A percentile compares a stretch with the other conserved stretches of the same genome.
Evolutionary conservation across 2,113 vertebrate species (phyloP).

Genomic region (Mugil cephalus): DNA sequence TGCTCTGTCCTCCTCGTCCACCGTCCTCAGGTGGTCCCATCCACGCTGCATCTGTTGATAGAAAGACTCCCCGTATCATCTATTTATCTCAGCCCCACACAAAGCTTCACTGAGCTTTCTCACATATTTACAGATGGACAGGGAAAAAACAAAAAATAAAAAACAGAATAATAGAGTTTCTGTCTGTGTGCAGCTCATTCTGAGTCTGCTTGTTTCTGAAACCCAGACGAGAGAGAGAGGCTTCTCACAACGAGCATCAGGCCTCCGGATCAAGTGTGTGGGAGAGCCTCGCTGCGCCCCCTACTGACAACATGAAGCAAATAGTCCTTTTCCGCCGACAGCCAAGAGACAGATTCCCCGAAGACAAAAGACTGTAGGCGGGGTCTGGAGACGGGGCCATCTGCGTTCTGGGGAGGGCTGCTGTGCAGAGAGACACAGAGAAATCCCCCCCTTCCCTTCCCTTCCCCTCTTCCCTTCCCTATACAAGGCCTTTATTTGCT

Average conservation of each 20-base stretch:
- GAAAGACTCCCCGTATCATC: neutral
- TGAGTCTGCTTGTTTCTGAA: neutral
- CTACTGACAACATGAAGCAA: slow-evolving; percentile 62
- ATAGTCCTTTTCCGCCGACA: slow-evolving; percentile 60
- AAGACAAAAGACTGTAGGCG: slow-evolving; percentile 85
- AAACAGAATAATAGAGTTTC: neutral
- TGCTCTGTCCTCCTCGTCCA: slow-evolving; percentile 42
- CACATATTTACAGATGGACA: neutral
- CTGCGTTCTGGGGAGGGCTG: slow-evolving; percentile 68
- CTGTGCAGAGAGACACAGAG: slow-evolving; percentile 31
- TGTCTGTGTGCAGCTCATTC: neutral
- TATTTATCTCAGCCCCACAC: slow-evolving; percentile 1
- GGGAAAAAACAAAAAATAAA: neutral
- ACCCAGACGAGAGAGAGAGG: neutral
- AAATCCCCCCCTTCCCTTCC: too few relatives aligned
- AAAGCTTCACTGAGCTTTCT: slow-evolving; percentile 4
- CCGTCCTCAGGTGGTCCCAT: slow-evolving; percentile 38
- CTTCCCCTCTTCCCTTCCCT: too few relatives aligned
- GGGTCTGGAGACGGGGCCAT: slow-evolving; percentile 79
- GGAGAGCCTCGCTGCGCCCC: slow-evolving; percentile 54
- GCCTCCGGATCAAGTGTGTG: slow-evolving; percentile 42
- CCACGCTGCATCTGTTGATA: slow-evolving; percentile 66
- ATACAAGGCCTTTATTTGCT: slow-evolving; percentile 53
- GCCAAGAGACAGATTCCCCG: slow-evolving; percentile 77
- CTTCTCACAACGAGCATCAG: slow-evolving; percentile 32